Evolutionary conservation across 2,888 invertebrate genomes (phyloP).

Genomic region (Mayetiola destructor): DNA sequence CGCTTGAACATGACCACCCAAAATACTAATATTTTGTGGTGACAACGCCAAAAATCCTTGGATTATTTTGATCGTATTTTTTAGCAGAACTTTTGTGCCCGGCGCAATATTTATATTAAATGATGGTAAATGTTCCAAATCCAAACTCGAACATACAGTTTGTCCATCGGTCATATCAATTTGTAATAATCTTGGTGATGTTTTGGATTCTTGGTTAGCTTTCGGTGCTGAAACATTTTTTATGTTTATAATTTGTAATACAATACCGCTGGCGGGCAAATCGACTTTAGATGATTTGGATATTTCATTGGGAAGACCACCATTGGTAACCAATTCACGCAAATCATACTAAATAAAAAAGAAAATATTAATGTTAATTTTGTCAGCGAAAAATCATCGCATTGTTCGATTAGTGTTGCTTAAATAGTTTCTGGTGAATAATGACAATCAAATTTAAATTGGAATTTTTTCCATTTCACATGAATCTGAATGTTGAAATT

Average conservation of each 20-base stretch:
- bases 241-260: conserved; percentile 77
- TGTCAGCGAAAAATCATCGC: not conserved
- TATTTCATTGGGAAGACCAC: conserved; percentile 53
- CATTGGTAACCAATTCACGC: conserved; percentile 58
- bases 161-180: conserved; percentile 76
- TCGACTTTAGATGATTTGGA: conserved; percentile 41
- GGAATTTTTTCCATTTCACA: no score
- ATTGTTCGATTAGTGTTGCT: not conserved
- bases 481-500: no score
- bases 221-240: conserved; percentile 83
- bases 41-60: conserved; percentile 61
- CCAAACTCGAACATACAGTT: conserved; percentile 59
- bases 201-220: conserved; percentile 69
- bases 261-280: conserved; percentile 42
- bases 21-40: conserved; percentile 48
- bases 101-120: conserved; percentile 75
- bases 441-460: not conserved
- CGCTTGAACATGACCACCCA: conserved; percentile 72
- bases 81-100: conserved; percentile 62
- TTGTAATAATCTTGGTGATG: conserved; percentile 71
- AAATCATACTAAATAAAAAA: conserved; percentile 42
- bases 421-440: not conserved
- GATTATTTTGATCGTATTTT: conserved; percentile 43
- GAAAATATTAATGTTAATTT: not conserved
- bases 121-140: conserved; percentile 53